Evolutionary conservation across 2,888 invertebrate species (phyloP), one percentile per base, ranked within the genome.

Genomic region (Lathronympha strigana): DNA sequence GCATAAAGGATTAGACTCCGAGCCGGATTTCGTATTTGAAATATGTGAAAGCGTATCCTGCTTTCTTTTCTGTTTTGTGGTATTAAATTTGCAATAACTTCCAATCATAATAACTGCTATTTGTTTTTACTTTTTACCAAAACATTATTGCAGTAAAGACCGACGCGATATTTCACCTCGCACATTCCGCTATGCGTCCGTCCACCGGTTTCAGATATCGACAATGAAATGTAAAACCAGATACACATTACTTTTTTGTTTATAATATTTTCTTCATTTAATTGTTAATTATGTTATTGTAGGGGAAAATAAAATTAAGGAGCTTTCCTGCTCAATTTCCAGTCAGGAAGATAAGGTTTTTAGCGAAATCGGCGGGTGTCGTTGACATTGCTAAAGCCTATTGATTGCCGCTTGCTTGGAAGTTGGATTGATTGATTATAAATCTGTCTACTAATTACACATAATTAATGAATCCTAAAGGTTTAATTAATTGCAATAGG

Each of bases 61-160:
- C 51, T 51, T 51, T 51, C 51, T 33, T 51, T 51, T 33, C 51
- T 33, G 51, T 19, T 51, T 51, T 17, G 28, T 17, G 19, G 33
- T 21, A 21, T 33, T 13, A 33, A 28, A 51, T 21, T 45, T 13
- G 19, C 19, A 51, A 51, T 51, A 51, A 33, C 33, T 51, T 49
- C 51, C 51, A 17, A 51, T 33, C n/a, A 31, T 51, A 33, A 1
- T 38, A 40, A 21, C 28, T 55, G 38, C 19, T 55, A 43, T 55
- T 40, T 55, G 55, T 55, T 55, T 50, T 55, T 19, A 28, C 28
- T 28, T 40, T 57, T 43, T 43, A 6, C n/a, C 28, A 45, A 57
- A 57, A 57, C n/a, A 45, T 31, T 19, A 25, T 28, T 17, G 25
- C 49, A 3, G 31, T 31, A 11, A 47, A 45, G 21, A 4, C 19